Evolutionary conservation across 2,797 vertebrate genomes (phyloP).

Genomic region (Thaleichthys pacificus): DNA sequence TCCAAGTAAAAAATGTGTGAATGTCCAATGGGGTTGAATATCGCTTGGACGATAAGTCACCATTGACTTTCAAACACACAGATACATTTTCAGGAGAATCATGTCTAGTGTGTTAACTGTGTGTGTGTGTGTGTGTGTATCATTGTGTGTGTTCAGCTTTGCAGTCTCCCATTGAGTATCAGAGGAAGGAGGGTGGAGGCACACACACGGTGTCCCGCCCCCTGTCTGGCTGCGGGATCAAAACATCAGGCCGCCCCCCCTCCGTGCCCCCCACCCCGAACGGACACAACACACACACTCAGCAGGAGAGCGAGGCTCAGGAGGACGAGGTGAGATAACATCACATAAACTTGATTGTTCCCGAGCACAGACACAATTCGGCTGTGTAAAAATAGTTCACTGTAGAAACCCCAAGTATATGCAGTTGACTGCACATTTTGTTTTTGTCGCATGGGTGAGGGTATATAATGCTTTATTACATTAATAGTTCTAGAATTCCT

Average conservation of each 20-base stretch:
- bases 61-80: no score
- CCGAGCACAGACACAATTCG: neutral
- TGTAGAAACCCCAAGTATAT: neutral
- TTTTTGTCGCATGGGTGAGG: no score
- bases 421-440: neutral
- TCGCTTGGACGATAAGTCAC: no score
- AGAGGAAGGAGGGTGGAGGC: constrained; percentile 86
- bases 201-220: constrained; percentile 80
- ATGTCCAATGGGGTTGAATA: no score
- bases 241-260: constrained; percentile 78
- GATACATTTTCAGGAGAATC: no score
- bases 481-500: no score
- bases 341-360: neutral
- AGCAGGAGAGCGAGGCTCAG: constrained; percentile 78
- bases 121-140: constrained; percentile 9
- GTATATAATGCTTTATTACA: no score
- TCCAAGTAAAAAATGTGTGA: no score
- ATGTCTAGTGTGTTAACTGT: neutral
- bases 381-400: neutral
- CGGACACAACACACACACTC: constrained; percentile 75
- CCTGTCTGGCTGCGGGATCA: constrained; percentile 68
- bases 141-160: constrained; percentile 75
- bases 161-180: constrained; percentile 95
- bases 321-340: constrained; percentile 85
- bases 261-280: constrained; percentile 89